These are phyloP conservation scores for Lymantria monacha DNA, from an alignment of 2,888 invertebrate genomes.

Conservation along the genomic window DNA sequence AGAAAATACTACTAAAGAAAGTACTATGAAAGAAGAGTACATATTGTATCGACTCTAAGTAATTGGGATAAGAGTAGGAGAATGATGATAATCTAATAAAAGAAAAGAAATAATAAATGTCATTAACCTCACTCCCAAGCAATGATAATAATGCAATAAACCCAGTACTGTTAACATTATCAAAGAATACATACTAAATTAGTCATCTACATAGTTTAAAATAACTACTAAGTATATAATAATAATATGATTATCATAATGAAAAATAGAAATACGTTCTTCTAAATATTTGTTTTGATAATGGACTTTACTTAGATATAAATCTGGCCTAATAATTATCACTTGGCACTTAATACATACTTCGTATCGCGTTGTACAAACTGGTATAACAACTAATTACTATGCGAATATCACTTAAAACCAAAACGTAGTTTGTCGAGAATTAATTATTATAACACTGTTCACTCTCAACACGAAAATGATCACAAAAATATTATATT, in stretches of 20 bases:
- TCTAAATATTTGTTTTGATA: no score
- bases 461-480: conserved; percentile 11
- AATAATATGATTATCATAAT: not conserved
- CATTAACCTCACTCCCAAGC: not conserved
- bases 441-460: conserved; percentile 10
- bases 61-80: no score
- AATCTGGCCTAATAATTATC: conserved; percentile 14
- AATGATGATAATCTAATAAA: no score
- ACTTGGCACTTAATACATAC: conserved; percentile 63
- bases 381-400: conserved; percentile 53
- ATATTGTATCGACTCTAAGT: no score
- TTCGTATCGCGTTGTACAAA: conserved; percentile 38
- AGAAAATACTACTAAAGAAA: no score
- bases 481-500: not conserved
- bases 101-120: not conserved
- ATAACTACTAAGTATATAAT: not conserved
- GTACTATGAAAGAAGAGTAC: no score
- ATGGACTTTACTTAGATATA: not conserved
- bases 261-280: no score
- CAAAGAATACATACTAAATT: not conserved
- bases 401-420: conserved; percentile 50
- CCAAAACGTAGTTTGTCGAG: conserved; percentile 33
- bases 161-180: not conserved
- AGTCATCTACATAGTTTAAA: not conserved
- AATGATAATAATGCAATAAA: conserved; percentile 5